A percentile compares a stretch with the other conserved stretches of the same genome.
These are phyloP conservation scores for Sylvietta virens DNA, from an alignment of 2,113 vertebrate genomes.

Conservation along the genomic window DNA sequence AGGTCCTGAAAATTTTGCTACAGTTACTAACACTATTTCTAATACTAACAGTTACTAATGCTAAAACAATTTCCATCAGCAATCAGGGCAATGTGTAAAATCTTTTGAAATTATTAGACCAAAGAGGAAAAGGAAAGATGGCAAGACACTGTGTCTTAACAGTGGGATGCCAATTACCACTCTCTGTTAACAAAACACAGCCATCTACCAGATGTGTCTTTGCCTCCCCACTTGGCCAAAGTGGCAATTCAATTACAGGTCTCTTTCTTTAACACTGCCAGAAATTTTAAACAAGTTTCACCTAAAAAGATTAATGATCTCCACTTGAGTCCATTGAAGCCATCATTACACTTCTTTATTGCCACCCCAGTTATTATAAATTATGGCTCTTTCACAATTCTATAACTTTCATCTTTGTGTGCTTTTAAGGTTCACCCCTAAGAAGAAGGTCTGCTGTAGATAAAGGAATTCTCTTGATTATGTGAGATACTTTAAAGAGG, in stretches of 20 bases:
- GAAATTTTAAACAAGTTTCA: neutral
- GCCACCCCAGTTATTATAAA: slow-evolving; percentile 14
- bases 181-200: neutral
- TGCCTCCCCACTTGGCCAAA: neutral
- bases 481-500: neutral
- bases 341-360: neutral
- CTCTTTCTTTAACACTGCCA: neutral
- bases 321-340: neutral
- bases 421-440: neutral
- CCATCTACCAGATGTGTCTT: neutral
- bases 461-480: neutral
- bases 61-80: neutral
- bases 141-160: neutral
- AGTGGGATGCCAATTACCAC: neutral
- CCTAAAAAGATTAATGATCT: neutral
- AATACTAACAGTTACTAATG: neutral
- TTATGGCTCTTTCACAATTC: neutral
- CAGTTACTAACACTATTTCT: neutral
- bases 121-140: neutral
- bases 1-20: neutral
- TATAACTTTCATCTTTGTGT: neutral
- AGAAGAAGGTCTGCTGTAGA: neutral
- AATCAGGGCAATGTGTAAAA: neutral
- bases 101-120: slow-evolving; percentile 4
- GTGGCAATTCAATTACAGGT: slow-evolving; percentile 16